These are phyloP conservation scores for Buathra laborator DNA, from an alignment of 2,888 invertebrate genomes.

Conservation along the genomic window DNA sequence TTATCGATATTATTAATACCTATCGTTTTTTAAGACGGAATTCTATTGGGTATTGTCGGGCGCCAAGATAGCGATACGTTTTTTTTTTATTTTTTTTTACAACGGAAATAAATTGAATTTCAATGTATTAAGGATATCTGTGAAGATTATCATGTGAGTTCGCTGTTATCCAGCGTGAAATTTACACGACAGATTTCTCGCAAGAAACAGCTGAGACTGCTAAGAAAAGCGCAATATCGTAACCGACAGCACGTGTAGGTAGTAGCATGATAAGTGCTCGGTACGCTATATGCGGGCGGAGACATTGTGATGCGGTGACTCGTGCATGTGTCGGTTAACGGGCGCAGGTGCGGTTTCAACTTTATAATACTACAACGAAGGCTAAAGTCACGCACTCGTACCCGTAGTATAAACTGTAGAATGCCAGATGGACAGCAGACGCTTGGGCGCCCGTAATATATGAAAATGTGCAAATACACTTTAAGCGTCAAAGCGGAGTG, in stretches of 20 bases:
- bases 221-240: slow-evolving; percentile 27
- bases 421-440: slow-evolving; percentile 62
- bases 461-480: slow-evolving; percentile 30
- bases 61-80: too few species aligned
- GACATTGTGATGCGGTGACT: slow-evolving; percentile 42
- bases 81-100: too few species aligned
- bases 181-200: slow-evolving; percentile 4
- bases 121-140: not conserved
- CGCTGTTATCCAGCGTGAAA: not conserved
- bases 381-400: not conserved
- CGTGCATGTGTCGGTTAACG: slow-evolving; percentile 18
- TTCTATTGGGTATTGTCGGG: too few species aligned
- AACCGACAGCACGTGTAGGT: slow-evolving; percentile 40
- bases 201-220: not conserved
- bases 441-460: slow-evolving; percentile 49
- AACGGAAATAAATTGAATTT: not conserved
- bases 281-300: slow-evolving; percentile 52
- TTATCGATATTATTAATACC: too few species aligned
- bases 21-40: too few species aligned
- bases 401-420: slow-evolving; percentile 47
- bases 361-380: slow-evolving; percentile 28
- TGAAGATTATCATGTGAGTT: slow-evolving; percentile 1
- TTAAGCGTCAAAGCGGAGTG: slow-evolving; percentile 10
- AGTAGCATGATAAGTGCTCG: slow-evolving; percentile 44
- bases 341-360: slow-evolving; percentile 52